phyloP scores from a whole-genome alignment of 64 coral and sea anemone genomes.

The Montipora efflorescens region DNA sequence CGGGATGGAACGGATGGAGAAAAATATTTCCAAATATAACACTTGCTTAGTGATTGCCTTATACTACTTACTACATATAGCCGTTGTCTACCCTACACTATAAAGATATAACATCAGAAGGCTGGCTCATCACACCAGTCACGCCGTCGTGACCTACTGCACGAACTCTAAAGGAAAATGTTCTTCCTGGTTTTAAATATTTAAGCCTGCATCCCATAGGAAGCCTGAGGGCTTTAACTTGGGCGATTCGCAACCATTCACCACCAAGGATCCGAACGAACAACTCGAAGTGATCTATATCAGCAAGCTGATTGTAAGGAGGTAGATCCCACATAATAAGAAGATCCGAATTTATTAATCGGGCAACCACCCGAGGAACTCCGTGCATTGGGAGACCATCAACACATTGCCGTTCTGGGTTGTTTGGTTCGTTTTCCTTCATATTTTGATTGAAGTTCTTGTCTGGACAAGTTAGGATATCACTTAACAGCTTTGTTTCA shows the following conservation, averaged over 20 bases:
- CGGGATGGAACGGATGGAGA: too few relatives aligned
- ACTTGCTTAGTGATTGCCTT: too few relatives aligned
- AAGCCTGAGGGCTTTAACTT: conserved; percentile 11
- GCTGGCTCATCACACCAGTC: neutral
- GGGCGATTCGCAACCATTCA: neutral
- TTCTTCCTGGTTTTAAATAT: neutral
- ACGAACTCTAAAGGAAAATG: conserved; percentile 5
- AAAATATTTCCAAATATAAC: too few relatives aligned
- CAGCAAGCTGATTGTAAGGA: neutral
- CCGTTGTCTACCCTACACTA: neutral
- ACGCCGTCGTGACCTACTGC: neutral
- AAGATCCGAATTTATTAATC: neutral
- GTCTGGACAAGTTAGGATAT: neutral
- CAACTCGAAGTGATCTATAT: neutral
- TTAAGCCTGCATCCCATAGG: conserved; percentile 45
- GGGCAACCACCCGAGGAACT: neutral
- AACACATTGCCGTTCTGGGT: too few relatives aligned
- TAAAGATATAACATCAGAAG: neutral
- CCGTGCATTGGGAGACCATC: neutral
- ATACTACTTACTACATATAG: neutral
- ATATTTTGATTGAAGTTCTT: neutral
- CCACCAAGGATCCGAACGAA: neutral
- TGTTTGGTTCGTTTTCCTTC: neutral
- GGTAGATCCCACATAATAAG: conserved; percentile 19
- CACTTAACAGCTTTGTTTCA: neutral